phyloP scores from a whole-genome alignment of 2,888 invertebrate genomes.

The Cordilura impudica region DNA sequence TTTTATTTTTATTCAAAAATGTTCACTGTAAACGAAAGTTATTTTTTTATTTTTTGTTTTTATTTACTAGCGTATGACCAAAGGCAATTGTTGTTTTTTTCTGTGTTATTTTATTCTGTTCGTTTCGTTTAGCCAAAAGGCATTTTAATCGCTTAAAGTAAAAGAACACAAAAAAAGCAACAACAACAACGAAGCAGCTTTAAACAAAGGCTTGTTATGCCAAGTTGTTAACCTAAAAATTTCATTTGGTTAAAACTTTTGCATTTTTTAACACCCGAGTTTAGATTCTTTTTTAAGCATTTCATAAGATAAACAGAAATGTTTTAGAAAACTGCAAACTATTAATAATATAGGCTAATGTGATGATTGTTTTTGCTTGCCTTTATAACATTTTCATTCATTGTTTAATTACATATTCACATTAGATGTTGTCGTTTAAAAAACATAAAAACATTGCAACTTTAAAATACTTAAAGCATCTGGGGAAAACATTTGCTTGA shows the following conservation, averaged over 20 bases:
- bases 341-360: too few species aligned
- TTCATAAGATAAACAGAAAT: too few species aligned
- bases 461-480: too few species aligned
- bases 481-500: too few species aligned
- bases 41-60: slow-evolving; percentile 7
- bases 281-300: background rate
- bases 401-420: too few species aligned
- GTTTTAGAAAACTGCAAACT: too few species aligned
- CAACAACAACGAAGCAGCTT: background rate
- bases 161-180: too few species aligned
- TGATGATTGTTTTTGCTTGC: too few species aligned
- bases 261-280: background rate
- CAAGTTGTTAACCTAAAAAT: background rate
- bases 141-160: slow-evolving; percentile 34
- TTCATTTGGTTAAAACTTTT: background rate
- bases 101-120: slow-evolving; percentile 3
- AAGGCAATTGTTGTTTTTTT: slow-evolving; percentile 25
- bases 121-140: slow-evolving; percentile 26
- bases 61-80: slow-evolving; percentile 52
- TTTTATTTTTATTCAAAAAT: slow-evolving; percentile 27
- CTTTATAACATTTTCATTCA: too few species aligned
- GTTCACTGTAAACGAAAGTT: slow-evolving; percentile 34
- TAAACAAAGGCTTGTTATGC: background rate
- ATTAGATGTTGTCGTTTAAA: too few species aligned
- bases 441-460: too few species aligned